Conservation (phyloP, 2,888 invertebrate genomes). For the Rutpela maculata region DNA sequence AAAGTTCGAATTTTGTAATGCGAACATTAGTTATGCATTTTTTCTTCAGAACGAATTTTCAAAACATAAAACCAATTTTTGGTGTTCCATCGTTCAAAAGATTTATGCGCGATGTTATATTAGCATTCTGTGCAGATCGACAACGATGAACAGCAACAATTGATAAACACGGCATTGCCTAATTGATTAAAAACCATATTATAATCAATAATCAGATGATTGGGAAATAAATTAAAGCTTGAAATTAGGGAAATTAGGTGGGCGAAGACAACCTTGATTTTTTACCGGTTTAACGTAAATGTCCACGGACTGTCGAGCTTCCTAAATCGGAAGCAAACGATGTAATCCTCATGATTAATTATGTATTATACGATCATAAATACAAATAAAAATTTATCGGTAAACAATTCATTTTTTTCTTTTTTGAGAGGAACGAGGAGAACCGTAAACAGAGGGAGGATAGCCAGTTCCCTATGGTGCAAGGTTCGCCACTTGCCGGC, state of each 20-base stretch:
- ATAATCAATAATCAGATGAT: conserved; percentile 9
- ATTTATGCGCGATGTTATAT: too few relatives aligned
- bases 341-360: not conserved
- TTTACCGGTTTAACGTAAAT: conserved; percentile 26
- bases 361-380: not conserved
- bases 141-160: not conserved
- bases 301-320: not conserved
- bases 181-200: conserved; percentile 8
- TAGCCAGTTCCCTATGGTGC: too few relatives aligned
- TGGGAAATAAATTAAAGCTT: not conserved
- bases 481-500: too few relatives aligned
- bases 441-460: too few relatives aligned
- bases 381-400: too few relatives aligned
- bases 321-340: conserved; percentile 11
- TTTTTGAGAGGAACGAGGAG: too few relatives aligned
- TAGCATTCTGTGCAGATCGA: not conserved
- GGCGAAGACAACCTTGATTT: conserved; percentile 8
- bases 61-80: too few relatives aligned
- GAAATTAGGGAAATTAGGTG: not conserved
- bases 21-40: too few relatives aligned
- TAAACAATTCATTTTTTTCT: too few relatives aligned
- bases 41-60: too few relatives aligned
- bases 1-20: too few relatives aligned
- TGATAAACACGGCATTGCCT: not conserved
- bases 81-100: too few relatives aligned